Evolutionary conservation across 2,888 invertebrate species (phyloP).

Genomic region (Cremastobaeus sp.): DNA sequence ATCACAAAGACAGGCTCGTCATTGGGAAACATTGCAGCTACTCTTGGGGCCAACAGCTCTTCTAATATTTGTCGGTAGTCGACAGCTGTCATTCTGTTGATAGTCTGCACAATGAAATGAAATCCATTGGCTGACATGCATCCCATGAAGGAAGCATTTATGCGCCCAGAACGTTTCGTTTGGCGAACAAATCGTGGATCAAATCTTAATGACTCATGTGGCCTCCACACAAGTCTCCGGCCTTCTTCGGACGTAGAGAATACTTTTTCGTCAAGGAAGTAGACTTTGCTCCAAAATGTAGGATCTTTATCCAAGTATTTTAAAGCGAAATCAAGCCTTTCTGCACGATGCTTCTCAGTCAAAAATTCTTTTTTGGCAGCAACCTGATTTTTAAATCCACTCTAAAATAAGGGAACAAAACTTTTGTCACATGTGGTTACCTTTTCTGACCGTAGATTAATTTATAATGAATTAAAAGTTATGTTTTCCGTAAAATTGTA

Average conservation of each 20-base stretch:
- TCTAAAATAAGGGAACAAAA: too few relatives aligned
- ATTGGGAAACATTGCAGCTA: not conserved
- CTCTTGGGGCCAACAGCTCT: not conserved
- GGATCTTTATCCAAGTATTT: too few relatives aligned
- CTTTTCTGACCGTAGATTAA: too few relatives aligned
- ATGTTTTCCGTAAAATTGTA: too few relatives aligned
- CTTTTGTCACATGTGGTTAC: too few relatives aligned
- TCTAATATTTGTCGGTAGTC: not conserved
- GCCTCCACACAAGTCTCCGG: slow-evolving; percentile 1
- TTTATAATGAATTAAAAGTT: too few relatives aligned
- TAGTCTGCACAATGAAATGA: not conserved
- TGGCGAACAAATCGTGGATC: slow-evolving; percentile 1
- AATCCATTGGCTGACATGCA: not conserved
- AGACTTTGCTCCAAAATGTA: too few relatives aligned
- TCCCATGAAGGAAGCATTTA: not conserved
- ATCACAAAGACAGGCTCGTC: not conserved
- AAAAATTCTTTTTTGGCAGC: too few relatives aligned
- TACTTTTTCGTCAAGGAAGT: slow-evolving; percentile 1
- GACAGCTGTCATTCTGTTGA: not conserved
- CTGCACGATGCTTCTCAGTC: too few relatives aligned
- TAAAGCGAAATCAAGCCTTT: too few relatives aligned
- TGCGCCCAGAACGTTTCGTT: not conserved
- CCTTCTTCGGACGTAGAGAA: slow-evolving; percentile 12
- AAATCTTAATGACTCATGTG: not conserved
- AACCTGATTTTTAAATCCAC: too few relatives aligned